Evolutionary conservation across 2,797 vertebrate species (phyloP).

Genomic region (Glyptemys insculpta): DNA sequence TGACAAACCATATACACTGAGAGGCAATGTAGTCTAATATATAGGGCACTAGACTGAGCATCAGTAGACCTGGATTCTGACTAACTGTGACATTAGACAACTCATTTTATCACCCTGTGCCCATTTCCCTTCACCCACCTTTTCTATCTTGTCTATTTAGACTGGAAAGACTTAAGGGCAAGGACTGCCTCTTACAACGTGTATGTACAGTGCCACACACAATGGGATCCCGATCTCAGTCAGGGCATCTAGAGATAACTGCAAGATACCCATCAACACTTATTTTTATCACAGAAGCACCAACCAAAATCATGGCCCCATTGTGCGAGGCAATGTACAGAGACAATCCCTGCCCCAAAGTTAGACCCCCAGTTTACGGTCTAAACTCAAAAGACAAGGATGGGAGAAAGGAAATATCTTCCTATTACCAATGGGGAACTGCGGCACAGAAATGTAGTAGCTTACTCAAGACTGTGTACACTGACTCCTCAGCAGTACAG

Average conservation of each 20-base stretch:
- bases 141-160: not conserved
- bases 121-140: not conserved
- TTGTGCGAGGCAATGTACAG: not conserved
- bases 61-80: not conserved
- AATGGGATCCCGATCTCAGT: not conserved
- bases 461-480: slow-evolving; percentile 22
- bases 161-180: not conserved
- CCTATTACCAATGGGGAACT: not conserved
- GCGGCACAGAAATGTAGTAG: not conserved
- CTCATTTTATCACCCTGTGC: not conserved
- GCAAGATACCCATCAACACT: not conserved
- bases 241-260: not conserved
- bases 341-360: not conserved
- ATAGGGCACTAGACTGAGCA: not conserved
- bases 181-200: not conserved
- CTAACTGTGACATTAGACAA: not conserved
- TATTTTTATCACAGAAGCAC: not conserved
- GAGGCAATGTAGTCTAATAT: not conserved
- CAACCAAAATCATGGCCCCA: not conserved
- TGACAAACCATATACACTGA: not conserved
- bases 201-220: not conserved
- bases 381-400: not conserved
- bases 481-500: not conserved
- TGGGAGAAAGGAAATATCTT: not conserved
- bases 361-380: not conserved